These are phyloP conservation scores for Synanthedon vespiformis DNA, from an alignment of 2,888 invertebrate species.

Conservation along the genomic window DNA sequence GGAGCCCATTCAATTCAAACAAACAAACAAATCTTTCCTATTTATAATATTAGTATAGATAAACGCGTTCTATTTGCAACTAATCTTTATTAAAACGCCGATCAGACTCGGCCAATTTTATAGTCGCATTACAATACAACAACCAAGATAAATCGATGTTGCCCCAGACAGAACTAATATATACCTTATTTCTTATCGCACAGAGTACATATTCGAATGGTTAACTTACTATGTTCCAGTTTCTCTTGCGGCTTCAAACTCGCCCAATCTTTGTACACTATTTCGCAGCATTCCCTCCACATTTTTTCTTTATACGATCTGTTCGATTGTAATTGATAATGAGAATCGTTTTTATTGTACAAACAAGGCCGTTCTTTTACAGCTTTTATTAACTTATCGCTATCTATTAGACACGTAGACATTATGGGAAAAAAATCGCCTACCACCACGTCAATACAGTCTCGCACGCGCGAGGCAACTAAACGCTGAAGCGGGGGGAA, in stretches of 20 bases:
- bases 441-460: constrained; percentile 18
- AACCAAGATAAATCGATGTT: too few species aligned
- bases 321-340: constrained; percentile 2
- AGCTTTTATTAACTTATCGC: constrained; percentile 20
- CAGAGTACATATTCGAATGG: too few species aligned
- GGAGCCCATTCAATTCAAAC: too few species aligned
- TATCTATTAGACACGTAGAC: constrained; percentile 20
- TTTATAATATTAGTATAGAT: too few species aligned
- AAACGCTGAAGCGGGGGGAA: constrained; percentile 18
- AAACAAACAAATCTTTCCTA: too few species aligned
- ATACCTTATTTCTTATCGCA: too few species aligned
- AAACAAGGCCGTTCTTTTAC: constrained; percentile 28
- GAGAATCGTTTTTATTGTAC: constrained; percentile 25
- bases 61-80: too few species aligned
- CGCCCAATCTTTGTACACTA: constrained; percentile 29
- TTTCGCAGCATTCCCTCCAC: constrained; percentile 33
- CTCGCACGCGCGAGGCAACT: constrained; percentile 26
- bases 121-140: too few species aligned
- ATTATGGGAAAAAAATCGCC: constrained; percentile 2
- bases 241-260: constrained; percentile 23
- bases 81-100: too few species aligned
- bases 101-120: too few species aligned
- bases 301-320: constrained; percentile 16
- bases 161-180: too few species aligned
- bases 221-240: constrained; percentile 25